Conservation (phyloP, 2,888 invertebrate species). For the Thysanoteuthis rhombus region DNA sequence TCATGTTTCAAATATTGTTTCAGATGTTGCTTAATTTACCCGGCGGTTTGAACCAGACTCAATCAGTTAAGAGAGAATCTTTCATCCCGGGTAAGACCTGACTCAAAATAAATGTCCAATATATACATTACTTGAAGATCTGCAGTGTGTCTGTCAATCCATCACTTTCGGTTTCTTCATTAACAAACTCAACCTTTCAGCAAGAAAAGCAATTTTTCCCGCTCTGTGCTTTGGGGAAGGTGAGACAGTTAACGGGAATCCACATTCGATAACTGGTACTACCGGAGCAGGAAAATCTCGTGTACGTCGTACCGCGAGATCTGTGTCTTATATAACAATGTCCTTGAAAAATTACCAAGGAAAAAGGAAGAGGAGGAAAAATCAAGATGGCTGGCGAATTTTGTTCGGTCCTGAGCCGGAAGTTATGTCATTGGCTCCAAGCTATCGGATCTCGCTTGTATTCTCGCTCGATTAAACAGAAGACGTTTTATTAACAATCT, state of each 20-base stretch:
- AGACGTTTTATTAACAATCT: neutral
- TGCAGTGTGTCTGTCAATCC: no score
- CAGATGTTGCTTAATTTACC: no score
- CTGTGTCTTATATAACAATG: neutral
- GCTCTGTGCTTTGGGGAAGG: no score
- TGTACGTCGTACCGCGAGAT: neutral
- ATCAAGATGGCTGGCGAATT: neutral
- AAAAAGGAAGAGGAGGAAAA: neutral
- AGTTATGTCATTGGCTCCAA: neutral
- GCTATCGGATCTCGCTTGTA: slow-evolving; percentile 12
- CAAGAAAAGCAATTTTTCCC: no score
- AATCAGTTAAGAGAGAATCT: no score
- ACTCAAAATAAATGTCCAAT: no score
- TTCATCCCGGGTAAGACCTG: no score
- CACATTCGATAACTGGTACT: neutral
- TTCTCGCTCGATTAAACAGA: neutral
- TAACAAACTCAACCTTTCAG: no score
- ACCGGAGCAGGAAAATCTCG: neutral
- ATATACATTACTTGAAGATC: no score
- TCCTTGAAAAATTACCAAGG: neutral
- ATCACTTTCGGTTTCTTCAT: no score
- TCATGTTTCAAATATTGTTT: no score
- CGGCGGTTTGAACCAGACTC: no score
- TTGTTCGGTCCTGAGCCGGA: neutral
- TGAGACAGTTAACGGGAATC: neutral